A percentile compares a stretch with the other conserved stretches of the same genome.
phyloP scores from a whole-genome alignment of 2,113 vertebrate species.

The Eretmodus cyanostictus region DNA sequence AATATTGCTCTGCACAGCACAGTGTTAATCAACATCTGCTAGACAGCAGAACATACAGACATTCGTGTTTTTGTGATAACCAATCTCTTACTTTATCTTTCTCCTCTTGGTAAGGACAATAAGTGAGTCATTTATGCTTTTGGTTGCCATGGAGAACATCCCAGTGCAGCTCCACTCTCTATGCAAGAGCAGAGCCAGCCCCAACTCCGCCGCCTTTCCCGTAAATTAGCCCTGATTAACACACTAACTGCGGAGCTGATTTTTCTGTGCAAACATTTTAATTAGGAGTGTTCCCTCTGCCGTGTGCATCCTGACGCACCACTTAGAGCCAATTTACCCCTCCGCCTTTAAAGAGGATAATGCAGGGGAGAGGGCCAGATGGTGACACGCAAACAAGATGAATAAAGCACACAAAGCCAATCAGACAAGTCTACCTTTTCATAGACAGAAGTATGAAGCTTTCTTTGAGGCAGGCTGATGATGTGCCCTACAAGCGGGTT shows the following conservation, averaged over 20 bases:
- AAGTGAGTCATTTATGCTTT: conserved; percentile 24
- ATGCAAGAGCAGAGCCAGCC: conserved; percentile 3
- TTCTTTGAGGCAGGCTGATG: neutral
- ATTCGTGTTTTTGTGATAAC: neutral
- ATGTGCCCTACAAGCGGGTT: neutral
- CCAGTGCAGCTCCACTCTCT: neutral
- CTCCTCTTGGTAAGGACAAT: neutral
- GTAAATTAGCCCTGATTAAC: conserved; percentile 73
- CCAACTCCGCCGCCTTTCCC: conserved; percentile 22
- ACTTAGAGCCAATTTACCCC: conserved; percentile 69
- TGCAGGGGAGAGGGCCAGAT: conserved; percentile 53
- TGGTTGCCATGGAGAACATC: conserved; percentile 64
- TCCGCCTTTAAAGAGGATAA: conserved; percentile 55
- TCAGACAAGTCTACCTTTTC: conserved; percentile 11
- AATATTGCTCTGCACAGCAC: conserved; percentile 38
- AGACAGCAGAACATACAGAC: neutral
- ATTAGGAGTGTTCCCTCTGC: conserved; percentile 70
- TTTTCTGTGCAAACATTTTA: conserved; percentile 75
- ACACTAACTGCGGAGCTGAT: conserved; percentile 66
- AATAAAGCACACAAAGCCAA: conserved; percentile 18
- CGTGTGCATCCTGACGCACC: conserved; percentile 59
- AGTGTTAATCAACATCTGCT: conserved; percentile 15
- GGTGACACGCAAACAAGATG: conserved; percentile 45
- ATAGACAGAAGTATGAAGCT: neutral
- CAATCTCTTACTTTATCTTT: neutral